A percentile compares a stretch with the other conserved stretches of the same genome.
Evolutionary conservation across 2,113 vertebrate genomes (phyloP).

Genomic region (Engystomops pustulosus): DNA sequence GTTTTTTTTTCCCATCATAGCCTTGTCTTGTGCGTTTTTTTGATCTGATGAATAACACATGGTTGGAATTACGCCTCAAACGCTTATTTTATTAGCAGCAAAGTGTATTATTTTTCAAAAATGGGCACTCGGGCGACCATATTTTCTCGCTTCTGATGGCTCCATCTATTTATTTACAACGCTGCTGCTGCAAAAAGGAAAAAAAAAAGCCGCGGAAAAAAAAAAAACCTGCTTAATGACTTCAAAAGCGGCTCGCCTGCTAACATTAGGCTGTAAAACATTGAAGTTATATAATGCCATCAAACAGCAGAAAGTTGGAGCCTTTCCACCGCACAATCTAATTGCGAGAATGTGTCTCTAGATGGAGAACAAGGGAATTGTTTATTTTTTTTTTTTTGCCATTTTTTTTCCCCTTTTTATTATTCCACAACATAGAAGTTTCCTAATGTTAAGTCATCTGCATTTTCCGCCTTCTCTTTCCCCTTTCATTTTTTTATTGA

Average conservation of each 20-base stretch:
- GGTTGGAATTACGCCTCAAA: conserved; percentile 38
- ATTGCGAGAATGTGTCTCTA: conserved; percentile 62
- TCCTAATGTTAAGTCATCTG: conserved; percentile 49
- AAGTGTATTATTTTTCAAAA: conserved; percentile 44
- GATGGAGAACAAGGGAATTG: conserved; percentile 56
- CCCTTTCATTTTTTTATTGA: conserved; percentile 46
- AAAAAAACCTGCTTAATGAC: conserved; percentile 65
- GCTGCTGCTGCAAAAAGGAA: too few relatives aligned
- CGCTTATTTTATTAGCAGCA: neutral
- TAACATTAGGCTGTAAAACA: conserved; percentile 62
- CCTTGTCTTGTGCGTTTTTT: conserved; percentile 33
- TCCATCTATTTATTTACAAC: conserved; percentile 62
- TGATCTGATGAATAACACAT: conserved; percentile 46
- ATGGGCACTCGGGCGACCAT: conserved; percentile 47
- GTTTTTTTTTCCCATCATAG: conserved; percentile 47
- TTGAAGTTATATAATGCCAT: conserved; percentile 62
- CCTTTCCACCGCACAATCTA: conserved; percentile 62
- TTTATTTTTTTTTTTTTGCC: neutral
- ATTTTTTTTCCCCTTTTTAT: conserved; percentile 32
- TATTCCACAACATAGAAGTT: conserved; percentile 41
- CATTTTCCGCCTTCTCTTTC: conserved; percentile 33
- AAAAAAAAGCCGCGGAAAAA: conserved; percentile 64
- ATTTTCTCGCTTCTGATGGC: conserved; percentile 56
- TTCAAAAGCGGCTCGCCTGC: conserved; percentile 63
- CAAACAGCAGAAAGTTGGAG: conserved; percentile 63